Conservation (phyloP, 2,797 vertebrate genomes). For the Lacerta viridis region DNA sequence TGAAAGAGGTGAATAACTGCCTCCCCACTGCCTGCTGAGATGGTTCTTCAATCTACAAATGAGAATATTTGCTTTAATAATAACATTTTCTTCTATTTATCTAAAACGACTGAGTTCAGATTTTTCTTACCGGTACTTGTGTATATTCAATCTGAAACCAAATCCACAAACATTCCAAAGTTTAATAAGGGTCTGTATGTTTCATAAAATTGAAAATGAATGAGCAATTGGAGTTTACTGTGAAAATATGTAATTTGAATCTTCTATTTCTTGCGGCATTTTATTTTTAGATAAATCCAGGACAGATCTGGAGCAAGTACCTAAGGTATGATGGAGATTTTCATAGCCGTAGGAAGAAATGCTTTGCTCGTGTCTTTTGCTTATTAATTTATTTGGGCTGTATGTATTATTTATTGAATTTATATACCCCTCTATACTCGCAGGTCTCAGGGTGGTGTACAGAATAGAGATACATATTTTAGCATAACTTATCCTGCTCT, state of each 20-base stretch:
- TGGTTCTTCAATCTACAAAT: neutral
- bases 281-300: slow-evolving; percentile 90
- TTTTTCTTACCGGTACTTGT: neutral
- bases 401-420: neutral
- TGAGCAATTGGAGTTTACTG: slow-evolving; percentile 42
- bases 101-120: neutral
- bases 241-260: slow-evolving; percentile 36
- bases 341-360: slow-evolving; percentile 40
- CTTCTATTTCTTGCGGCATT: slow-evolving; percentile 30
- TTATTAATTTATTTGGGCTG: neutral
- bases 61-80: neutral
- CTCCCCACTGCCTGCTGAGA: accelerated
- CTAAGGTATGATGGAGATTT: slow-evolving; percentile 87
- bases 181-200: neutral
- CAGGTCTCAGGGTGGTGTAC: too few species aligned
- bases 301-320: slow-evolving; percentile 97
- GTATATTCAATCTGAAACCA: neutral
- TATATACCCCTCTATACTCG: too few species aligned
- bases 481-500: neutral
- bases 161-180: neutral
- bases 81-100: neutral
- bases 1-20: neutral
- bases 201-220: slow-evolving; percentile 7
- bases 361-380: slow-evolving; percentile 32
- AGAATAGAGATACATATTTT: neutral